Evolutionary conservation across 2,888 invertebrate genomes (phyloP), one percentile per base, ranked within the genome.

Genomic region (Cylindroiulus punctatus): DNA sequence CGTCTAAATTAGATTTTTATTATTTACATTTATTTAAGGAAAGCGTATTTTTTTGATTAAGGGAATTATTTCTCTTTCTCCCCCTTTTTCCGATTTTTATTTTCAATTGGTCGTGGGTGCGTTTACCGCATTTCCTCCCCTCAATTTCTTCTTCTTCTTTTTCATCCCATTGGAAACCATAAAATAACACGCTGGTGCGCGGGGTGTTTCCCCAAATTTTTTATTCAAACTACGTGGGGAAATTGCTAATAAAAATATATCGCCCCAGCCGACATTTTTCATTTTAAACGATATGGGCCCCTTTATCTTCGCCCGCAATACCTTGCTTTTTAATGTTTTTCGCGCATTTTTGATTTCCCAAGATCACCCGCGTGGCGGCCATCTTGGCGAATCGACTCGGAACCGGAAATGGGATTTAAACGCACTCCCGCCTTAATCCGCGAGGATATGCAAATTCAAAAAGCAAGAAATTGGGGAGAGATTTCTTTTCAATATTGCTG

Each of bases 191-290:
- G 65, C 22, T 65, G 26, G 22, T n/a, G 26, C 26, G 26, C 8
- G 65, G 65, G 65, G 65, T 65, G 65, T 65, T 65, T 26, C 65
- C 65, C 65, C 4, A 10, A 65, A 26, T 65, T 65, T 65, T 65
- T 65, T 65, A 26, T 65, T 65, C 26, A 65, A 26, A 8, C 65
- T 26, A 22, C 65, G 26, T 3, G 10, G 65, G 65, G 65, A 65
- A 65, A 65, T 65, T 65, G 65, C 65, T 65, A 65, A 65, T 65
- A 65, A 65, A 65, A 65, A 65, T 65, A 65, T 30, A 65, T 65
- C 22, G 65, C 65, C 22, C 57, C 22, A 19, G 19, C 57, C 57
- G 57, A 19, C 57, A 57, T 57, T 57, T 57, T 57, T 57, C 57
- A 57, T 57, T 57, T 57, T 57, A 57, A 57, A 57, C 57, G 57